phyloP scores from a whole-genome alignment of 2,888 invertebrate genomes.

The Ophion costatus region DNA sequence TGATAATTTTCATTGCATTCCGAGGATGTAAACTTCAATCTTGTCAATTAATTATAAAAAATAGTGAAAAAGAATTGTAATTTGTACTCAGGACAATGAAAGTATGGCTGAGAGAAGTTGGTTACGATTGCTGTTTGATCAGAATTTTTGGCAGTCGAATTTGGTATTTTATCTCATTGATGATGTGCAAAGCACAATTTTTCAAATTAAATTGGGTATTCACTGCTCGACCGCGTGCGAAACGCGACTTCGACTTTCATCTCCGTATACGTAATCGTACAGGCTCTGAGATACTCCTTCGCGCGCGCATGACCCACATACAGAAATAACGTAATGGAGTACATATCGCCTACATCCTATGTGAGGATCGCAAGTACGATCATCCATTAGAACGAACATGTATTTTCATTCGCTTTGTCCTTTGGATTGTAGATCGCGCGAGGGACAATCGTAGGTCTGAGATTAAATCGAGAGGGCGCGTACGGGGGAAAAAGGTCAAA shows the following conservation, averaged over 20 bases:
- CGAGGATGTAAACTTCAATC: no score
- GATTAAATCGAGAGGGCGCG: constrained; percentile 24
- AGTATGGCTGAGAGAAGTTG: neutral
- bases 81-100: neutral
- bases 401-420: constrained; percentile 11
- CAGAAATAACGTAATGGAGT: neutral
- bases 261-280: neutral
- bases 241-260: neutral
- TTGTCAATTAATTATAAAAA: no score
- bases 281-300: neutral
- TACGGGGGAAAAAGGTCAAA: constrained; percentile 27
- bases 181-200: neutral
- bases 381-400: neutral
- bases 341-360: neutral
- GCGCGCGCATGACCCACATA: neutral
- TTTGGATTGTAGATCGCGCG: constrained; percentile 41
- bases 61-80: no score
- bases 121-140: neutral
- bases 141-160: neutral
- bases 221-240: neutral
- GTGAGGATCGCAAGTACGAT: neutral
- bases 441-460: constrained; percentile 47
- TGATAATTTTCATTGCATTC: no score
- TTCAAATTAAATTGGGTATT: neutral
- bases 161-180: neutral